Evolutionary conservation across 2,888 invertebrate genomes (phyloP).

Genomic region (Sisyra terminalis): DNA sequence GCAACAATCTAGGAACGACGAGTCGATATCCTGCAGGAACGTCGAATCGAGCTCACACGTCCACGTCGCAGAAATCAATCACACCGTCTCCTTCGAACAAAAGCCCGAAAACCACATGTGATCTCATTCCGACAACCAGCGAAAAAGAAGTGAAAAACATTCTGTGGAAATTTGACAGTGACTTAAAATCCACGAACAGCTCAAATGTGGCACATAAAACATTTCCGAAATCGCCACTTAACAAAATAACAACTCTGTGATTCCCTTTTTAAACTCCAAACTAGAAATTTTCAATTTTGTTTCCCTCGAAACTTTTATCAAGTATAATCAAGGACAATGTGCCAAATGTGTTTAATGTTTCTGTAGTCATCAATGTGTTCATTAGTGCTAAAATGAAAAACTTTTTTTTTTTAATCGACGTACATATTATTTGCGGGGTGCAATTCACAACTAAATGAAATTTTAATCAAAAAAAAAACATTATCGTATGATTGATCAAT

Average conservation of each 20-base stretch:
- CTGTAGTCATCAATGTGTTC: no score
- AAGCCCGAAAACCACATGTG: conserved; percentile 24
- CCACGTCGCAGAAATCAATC: conserved; percentile 17
- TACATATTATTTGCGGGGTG: no score
- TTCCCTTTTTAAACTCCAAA: neutral
- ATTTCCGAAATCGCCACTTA: conserved; percentile 1
- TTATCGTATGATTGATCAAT: no score
- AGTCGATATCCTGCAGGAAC: neutral
- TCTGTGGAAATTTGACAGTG: conserved; percentile 29
- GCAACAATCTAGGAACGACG: neutral
- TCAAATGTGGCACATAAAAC: conserved; percentile 1
- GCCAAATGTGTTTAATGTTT: no score
- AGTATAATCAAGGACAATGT: no score
- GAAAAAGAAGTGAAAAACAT: conserved; percentile 16
- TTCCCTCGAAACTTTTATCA: no score
- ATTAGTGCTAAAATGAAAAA: no score
- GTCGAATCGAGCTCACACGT: conserved; percentile 13
- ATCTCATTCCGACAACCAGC: conserved; percentile 29
- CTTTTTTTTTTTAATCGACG: no score
- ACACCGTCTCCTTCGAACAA: conserved; percentile 7
- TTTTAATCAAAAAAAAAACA: no score
- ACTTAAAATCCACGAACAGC: conserved; percentile 24
- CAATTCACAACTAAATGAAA: no score
- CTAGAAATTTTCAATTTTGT: no score
- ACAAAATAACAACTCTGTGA: conserved; percentile 4